Evolutionary conservation across 2,113 vertebrate species (phyloP).

Genomic region (Lampris incognitus): DNA sequence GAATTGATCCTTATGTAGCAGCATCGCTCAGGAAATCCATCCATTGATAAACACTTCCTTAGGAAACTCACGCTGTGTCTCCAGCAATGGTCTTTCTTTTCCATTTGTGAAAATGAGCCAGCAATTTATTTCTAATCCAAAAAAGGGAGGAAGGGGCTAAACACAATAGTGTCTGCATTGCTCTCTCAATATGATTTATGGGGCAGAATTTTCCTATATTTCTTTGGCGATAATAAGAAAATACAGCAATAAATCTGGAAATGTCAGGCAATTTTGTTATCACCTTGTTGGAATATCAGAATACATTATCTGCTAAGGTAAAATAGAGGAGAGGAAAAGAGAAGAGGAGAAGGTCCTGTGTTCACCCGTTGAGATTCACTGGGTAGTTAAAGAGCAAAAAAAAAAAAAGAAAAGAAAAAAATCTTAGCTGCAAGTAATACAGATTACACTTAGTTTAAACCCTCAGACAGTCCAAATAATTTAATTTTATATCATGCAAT

Average conservation of each 20-base stretch:
- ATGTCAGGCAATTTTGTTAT: constrained; percentile 85
- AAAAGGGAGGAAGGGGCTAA: constrained; percentile 73
- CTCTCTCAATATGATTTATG: constrained; percentile 84
- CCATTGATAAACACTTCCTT: constrained; percentile 79
- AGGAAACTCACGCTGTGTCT: constrained; percentile 69
- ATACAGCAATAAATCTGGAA: constrained; percentile 87
- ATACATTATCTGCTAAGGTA: constrained; percentile 76
- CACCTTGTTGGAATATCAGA: constrained; percentile 84
- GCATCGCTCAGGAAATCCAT: constrained; percentile 76
- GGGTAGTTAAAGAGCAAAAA: constrained; percentile 17
- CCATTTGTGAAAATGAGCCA: constrained; percentile 78
- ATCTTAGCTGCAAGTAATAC: no score
- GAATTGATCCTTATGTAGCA: constrained; percentile 75
- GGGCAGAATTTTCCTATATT: constrained; percentile 81
- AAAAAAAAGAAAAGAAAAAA: constrained; percentile 25
- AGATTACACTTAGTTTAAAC: no score
- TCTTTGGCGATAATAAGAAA: constrained; percentile 84
- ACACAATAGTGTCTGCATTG: constrained; percentile 72
- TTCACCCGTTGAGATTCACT: no score
- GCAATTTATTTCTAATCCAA: constrained; percentile 81
- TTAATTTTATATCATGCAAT: no score
- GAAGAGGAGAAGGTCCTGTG: constrained; percentile 21
- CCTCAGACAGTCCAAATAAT: no score
- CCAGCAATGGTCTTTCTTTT: constrained; percentile 69
- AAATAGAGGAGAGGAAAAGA: constrained; percentile 41